phyloP scores from a whole-genome alignment of 2,113 vertebrate species.

The Pelvicachromis taeniatus region DNA sequence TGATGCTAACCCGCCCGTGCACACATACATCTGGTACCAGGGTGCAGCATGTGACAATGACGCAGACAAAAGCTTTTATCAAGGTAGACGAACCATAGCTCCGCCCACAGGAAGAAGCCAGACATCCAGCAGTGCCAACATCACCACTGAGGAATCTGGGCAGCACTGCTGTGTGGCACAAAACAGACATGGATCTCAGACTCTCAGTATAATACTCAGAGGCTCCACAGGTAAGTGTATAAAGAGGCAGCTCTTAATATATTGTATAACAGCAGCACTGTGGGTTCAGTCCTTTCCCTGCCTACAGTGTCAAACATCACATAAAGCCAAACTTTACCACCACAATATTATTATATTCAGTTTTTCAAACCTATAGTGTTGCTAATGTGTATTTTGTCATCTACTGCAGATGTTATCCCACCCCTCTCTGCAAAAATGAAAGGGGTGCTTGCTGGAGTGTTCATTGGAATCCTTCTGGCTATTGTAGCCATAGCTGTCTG shows the following conservation, averaged over 20 bases:
- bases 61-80: constrained; percentile 20
- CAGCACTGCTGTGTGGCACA: constrained; percentile 54
- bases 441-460: neutral
- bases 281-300: neutral
- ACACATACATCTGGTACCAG: constrained; percentile 42
- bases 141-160: neutral
- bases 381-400: neutral
- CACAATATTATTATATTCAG: neutral
- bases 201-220: neutral
- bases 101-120: neutral
- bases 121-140: constrained; percentile 6
- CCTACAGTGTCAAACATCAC: neutral
- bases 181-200: constrained; percentile 61
- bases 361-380: neutral
- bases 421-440: neutral
- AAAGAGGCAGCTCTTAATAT: neutral
- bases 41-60: constrained; percentile 20
- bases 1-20: constrained; percentile 60
- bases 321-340: neutral
- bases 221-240: neutral
- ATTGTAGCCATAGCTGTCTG: neutral
- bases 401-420: neutral
- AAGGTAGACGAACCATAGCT: neutral
- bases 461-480: constrained; percentile 10
- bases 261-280: neutral